Percentiles rank a stretch among this genome's conserved stretches.
Conservation (phyloP, 2,113 vertebrate genomes). For the Laticauda colubrina region DNA sequence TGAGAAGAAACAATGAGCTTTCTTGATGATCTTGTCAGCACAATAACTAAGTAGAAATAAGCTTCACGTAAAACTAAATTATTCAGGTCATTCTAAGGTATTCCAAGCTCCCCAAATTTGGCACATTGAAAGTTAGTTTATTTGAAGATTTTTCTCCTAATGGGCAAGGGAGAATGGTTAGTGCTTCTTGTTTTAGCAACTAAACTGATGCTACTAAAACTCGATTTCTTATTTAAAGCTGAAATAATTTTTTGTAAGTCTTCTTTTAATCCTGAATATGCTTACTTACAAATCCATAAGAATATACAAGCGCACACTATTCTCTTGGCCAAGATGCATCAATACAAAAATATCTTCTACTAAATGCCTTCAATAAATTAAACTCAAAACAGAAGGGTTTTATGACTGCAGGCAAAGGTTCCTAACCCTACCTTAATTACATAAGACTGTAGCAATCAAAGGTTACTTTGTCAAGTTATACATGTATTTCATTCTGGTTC, state of each 20-base stretch:
- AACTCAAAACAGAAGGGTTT: slow-evolving; percentile 18
- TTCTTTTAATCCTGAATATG: neutral
- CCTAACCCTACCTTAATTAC: neutral
- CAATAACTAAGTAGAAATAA: neutral
- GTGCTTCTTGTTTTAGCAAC: neutral
- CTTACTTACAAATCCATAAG: neutral
- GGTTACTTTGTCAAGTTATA: slow-evolving; percentile 42
- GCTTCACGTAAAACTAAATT: neutral
- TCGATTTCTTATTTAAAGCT: neutral
- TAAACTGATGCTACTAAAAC: neutral
- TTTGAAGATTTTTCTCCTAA: neutral
- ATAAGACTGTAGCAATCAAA: slow-evolving; percentile 50
- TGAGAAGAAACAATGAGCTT: neutral
- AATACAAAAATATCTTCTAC: neutral
- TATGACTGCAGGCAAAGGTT: slow-evolving; percentile 37
- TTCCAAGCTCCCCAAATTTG: neutral
- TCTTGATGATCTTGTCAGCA: neutral
- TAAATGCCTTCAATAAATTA: neutral
- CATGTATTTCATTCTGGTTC: neutral
- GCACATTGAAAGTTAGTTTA: neutral
- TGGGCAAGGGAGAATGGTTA: neutral
- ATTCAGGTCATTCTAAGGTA: neutral
- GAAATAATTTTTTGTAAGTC: neutral
- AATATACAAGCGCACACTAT: neutral
- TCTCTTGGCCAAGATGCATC: neutral